Conservation (phyloP, 2,113 vertebrate genomes). For the Pelvicachromis taeniatus region DNA sequence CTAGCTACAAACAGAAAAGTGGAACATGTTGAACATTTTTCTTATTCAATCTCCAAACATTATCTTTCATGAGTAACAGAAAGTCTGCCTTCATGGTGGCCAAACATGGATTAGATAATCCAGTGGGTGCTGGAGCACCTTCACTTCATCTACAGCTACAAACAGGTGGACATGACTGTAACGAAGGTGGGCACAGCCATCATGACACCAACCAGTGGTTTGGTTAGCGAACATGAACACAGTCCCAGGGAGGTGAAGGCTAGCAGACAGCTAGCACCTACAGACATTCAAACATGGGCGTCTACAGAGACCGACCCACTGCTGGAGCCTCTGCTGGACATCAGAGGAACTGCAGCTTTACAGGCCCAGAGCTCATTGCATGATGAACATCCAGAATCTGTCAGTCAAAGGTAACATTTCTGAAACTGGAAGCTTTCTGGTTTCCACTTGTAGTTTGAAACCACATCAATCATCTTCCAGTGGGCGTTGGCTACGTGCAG, state of each 20-base stretch:
- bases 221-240: not conserved
- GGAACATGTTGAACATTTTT: not conserved
- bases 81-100: not conserved
- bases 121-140: not conserved
- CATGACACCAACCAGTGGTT: too few relatives aligned
- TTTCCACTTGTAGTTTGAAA: too few relatives aligned
- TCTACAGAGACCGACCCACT: rapidly evolving
- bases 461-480: too few relatives aligned
- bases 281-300: not conserved
- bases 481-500: too few relatives aligned
- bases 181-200: not conserved
- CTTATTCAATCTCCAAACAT: not conserved
- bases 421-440: too few relatives aligned
- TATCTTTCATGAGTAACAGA: not conserved
- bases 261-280: not conserved
- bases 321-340: not conserved
- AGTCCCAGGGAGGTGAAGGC: not conserved
- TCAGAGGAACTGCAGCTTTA: not conserved
- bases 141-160: not conserved
- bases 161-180: not conserved
- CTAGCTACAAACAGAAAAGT: not conserved
- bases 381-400: too few relatives aligned
- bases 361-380: not conserved
- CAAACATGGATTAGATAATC: not conserved
- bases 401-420: too few relatives aligned